Conservation (phyloP, 2,888 invertebrate genomes). For the Folsomia candida region DNA sequence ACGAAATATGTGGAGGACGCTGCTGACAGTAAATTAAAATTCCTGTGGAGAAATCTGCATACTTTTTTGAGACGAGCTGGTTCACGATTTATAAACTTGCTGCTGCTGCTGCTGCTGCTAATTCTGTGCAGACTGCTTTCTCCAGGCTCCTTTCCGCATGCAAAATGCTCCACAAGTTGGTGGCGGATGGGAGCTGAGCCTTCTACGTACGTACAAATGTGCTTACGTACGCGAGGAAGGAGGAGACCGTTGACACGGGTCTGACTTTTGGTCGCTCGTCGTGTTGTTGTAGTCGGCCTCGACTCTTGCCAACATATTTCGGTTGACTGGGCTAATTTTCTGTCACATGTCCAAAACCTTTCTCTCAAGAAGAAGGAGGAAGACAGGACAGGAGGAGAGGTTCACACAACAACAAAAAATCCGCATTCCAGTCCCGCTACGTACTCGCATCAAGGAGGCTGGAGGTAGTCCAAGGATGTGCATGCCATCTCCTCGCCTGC, state of each 20-base stretch:
- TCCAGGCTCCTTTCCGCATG: not conserved
- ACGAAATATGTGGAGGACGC: too few species aligned
- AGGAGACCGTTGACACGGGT: not conserved
- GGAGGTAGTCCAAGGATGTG: too few species aligned
- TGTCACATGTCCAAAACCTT: slow-evolving; percentile 11
- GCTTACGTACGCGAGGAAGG: not conserved
- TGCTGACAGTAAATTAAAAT: not conserved
- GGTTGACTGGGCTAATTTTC: slow-evolving; percentile 13
- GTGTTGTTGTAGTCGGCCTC: not conserved
- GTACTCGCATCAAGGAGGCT: too few species aligned
- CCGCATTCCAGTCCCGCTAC: too few species aligned
- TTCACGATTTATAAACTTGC: not conserved
- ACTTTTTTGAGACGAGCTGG: too few species aligned
- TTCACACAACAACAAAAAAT: not conserved
- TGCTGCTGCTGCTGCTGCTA: not conserved
- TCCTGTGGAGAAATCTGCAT: not conserved
- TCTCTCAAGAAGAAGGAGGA: not conserved
- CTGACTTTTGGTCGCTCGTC: not conserved
- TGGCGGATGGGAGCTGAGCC: too few species aligned
- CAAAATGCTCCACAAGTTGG: not conserved
- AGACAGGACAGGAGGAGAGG: not conserved
- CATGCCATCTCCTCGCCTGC: too few species aligned
- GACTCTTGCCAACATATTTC: slow-evolving; percentile 13
- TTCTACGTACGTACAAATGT: too few species aligned
- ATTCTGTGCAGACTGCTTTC: not conserved